Conservation (phyloP, 2,797 vertebrate species). For the Megaceryle alcyon region DNA sequence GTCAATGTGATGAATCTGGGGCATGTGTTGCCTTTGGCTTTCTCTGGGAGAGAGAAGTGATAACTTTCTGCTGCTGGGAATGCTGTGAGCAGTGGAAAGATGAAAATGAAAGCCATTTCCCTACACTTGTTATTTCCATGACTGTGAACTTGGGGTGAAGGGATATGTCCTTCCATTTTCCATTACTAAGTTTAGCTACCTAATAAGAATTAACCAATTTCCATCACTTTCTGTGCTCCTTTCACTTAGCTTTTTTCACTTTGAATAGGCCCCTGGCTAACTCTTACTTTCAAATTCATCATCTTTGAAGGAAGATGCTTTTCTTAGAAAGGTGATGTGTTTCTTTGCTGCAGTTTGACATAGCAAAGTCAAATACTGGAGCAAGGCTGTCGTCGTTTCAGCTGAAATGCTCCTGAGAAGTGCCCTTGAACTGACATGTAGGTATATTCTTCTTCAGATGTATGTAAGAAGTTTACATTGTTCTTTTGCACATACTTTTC, state of each 20-base stretch:
- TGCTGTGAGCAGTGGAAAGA: background rate
- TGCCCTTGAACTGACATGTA: background rate
- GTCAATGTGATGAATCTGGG: background rate
- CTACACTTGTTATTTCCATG: background rate
- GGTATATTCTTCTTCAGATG: background rate
- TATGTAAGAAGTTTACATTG: background rate
- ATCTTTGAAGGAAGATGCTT: background rate
- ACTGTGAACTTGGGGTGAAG: background rate
- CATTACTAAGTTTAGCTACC: background rate
- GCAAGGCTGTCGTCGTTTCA: background rate
- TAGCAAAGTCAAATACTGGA: background rate
- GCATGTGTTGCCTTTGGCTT: background rate
- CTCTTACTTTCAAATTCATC: background rate
- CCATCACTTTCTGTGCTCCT: background rate
- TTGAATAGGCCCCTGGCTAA: background rate
- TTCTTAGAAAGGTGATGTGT: background rate
- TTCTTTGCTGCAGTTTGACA: background rate
- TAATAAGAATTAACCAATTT: background rate
- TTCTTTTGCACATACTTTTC: background rate
- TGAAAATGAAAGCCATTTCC: background rate
- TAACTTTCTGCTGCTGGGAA: background rate
- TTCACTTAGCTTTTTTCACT: background rate
- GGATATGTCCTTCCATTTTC: background rate
- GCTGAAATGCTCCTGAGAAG: background rate
- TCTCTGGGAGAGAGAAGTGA: background rate